Evolutionary conservation across 2,113 vertebrate species (phyloP).

Genomic region (Miniopterus natalensis): DNA sequence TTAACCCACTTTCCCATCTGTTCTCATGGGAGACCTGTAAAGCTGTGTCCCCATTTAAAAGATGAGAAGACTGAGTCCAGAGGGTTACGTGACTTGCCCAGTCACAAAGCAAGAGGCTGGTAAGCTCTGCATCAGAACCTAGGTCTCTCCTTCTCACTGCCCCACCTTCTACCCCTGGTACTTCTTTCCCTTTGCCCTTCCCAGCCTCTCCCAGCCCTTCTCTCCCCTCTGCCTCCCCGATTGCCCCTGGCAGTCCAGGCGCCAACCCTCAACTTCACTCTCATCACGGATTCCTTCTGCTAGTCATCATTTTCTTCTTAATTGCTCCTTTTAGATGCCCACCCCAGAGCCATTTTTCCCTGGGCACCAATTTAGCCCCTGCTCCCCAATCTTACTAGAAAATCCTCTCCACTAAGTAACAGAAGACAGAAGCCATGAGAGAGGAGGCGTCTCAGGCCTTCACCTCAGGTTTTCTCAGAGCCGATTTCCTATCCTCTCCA

Average conservation of each 20-base stretch:
- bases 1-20: not conserved
- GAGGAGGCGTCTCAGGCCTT: not conserved
- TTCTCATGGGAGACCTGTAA: not conserved
- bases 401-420: not conserved
- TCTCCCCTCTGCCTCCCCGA: not conserved
- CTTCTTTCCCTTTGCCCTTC: not conserved
- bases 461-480: not conserved
- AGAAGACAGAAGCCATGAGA: not conserved
- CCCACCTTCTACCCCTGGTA: accelerated
- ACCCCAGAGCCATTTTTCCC: not conserved
- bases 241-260: not conserved
- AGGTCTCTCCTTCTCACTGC: not conserved
- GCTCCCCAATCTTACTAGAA: not conserved
- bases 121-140: not conserved
- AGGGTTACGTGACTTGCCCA: not conserved
- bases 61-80: not conserved
- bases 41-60: not conserved
- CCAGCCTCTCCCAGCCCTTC: not conserved
- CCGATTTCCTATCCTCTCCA: not conserved
- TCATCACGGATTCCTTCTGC: not conserved
- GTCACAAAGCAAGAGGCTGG: not conserved
- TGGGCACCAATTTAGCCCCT: not conserved
- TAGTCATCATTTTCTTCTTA: not conserved
- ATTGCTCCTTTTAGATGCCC: not conserved
- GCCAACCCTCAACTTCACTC: not conserved